Percentiles rank a stretch among this genome's conserved stretches.
These are phyloP conservation scores for Paracanthobrama guichenoti DNA, from an alignment of 2,113 vertebrate species.

Conservation along the genomic window DNA sequence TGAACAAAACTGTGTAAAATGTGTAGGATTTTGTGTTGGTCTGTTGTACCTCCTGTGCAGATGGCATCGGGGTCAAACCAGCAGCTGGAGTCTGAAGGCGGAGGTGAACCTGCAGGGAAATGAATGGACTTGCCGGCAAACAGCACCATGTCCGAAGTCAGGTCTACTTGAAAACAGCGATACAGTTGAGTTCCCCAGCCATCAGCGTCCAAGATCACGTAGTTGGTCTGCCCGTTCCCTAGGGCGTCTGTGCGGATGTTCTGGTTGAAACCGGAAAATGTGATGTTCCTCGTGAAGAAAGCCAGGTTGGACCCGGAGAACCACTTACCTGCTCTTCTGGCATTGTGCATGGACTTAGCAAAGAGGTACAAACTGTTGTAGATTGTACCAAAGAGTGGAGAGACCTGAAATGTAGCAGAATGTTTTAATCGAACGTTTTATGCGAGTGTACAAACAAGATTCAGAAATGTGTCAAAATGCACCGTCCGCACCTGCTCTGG, in stretches of 20 bases:
- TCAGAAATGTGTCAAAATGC: background rate
- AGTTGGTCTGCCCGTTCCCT: conserved; percentile 77
- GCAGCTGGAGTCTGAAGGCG: conserved; percentile 80
- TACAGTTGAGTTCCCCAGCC: conserved; percentile 74
- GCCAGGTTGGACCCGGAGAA: conserved; percentile 75
- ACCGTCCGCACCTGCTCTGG: conserved; percentile 66
- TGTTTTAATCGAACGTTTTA: background rate
- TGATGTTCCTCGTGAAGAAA: conserved; percentile 74
- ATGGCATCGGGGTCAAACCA: conserved; percentile 82
- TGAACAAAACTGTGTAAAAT: background rate
- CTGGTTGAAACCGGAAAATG: conserved; percentile 85
- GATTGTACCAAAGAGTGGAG: conserved; percentile 90
- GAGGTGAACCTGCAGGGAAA: conserved; percentile 79
- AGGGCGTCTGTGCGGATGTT: conserved; percentile 72
- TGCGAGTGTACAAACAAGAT: background rate
- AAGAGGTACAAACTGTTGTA: conserved; percentile 87
- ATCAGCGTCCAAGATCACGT: conserved; percentile 85
- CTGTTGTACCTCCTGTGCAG: conserved; percentile 82
- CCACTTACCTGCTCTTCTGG: conserved; percentile 66
- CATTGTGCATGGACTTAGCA: conserved; percentile 78
- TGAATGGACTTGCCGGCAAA: conserved; percentile 74
- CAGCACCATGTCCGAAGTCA: conserved; percentile 66
- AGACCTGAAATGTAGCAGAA: conserved; percentile 74
- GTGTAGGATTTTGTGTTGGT: background rate
- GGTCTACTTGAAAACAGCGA: conserved; percentile 78